These are phyloP conservation scores for Leptestheria dahalacensis DNA, from an alignment of 1,140 invertebrate genomes.

Conservation along the genomic window DNA sequence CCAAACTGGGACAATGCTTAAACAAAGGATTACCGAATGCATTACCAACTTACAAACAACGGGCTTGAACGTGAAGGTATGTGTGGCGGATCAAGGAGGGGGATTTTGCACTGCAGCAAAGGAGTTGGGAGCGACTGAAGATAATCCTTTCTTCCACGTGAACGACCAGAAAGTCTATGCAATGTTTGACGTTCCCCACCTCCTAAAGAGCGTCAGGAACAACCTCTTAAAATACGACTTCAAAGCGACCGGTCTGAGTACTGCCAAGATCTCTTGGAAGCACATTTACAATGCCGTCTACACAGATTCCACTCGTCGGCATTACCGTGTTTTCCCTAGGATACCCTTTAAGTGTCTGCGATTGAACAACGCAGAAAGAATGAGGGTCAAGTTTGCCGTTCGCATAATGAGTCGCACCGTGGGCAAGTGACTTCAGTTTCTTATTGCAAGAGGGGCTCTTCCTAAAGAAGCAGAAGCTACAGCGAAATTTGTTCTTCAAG, in stretches of 20 bases:
- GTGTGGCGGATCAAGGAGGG: not conserved
- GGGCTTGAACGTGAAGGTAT: not conserved
- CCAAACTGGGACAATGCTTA: not conserved
- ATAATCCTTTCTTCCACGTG: not conserved
- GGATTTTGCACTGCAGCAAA: not conserved
- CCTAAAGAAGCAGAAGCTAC: not conserved
- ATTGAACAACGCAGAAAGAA: not conserved
- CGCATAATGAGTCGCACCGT: not conserved
- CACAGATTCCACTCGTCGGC: not conserved
- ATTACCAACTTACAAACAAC: not conserved
- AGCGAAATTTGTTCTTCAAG: not conserved
- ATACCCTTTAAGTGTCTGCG: not conserved
- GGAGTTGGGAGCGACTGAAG: not conserved
- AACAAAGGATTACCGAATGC: not conserved
- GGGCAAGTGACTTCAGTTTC: not conserved
- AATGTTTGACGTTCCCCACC: not conserved
- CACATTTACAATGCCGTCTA: not conserved
- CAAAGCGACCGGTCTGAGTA: not conserved
- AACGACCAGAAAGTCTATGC: not conserved
- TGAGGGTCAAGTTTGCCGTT: not conserved
- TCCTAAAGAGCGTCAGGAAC: not conserved
- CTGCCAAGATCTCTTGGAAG: not conserved
- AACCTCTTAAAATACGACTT: not conserved
- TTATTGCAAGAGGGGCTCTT: not conserved
- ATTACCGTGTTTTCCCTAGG: not conserved